Conservation (phyloP, 2,888 invertebrate species). For the Drosophila picticornis region DNA sequence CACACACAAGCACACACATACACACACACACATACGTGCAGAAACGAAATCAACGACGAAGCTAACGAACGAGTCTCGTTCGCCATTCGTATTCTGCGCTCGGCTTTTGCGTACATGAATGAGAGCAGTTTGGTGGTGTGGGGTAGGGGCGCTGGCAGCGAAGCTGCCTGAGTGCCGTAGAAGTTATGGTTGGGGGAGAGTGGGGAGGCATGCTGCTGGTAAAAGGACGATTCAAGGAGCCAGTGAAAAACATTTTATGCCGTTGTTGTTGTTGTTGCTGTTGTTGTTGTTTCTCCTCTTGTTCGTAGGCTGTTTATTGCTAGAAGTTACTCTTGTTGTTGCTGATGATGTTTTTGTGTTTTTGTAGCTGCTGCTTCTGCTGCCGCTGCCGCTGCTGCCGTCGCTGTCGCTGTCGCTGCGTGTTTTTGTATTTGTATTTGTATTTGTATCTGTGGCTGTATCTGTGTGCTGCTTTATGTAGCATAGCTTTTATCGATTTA, state of each 20-base stretch:
- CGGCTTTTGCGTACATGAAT: conserved; percentile 67
- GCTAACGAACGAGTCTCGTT: conserved; percentile 40
- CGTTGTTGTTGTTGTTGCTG: conserved; percentile 29
- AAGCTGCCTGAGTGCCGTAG: conserved; percentile 21
- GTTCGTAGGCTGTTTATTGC: conserved; percentile 76
- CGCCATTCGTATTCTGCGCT: conserved; percentile 42
- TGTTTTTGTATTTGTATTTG: conserved; percentile 30
- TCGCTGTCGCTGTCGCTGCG: conserved; percentile 32
- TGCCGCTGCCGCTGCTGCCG: conserved; percentile 18
- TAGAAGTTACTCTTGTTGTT: conserved; percentile 28
- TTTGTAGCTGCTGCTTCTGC: conserved; percentile 42
- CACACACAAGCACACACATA: conserved; percentile 15
- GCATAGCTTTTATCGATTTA: conserved; percentile 76
- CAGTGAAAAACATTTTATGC: conserved; percentile 69
- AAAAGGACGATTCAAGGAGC: conserved; percentile 79
- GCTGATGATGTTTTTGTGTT: conserved; percentile 32
- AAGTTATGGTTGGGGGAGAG: neutral
- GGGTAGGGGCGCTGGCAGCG: conserved; percentile 10
- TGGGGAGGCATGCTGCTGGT: conserved; percentile 25
- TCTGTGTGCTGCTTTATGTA: conserved; percentile 55
- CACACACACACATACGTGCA: no score
- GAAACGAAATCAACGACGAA: conserved; percentile 34
- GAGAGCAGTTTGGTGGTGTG: conserved; percentile 43
- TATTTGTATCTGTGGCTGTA: conserved; percentile 36
- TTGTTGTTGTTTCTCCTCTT: conserved; percentile 37